Percentiles rank a stretch among this genome's conserved stretches.
Evolutionary conservation across 2,888 invertebrate genomes (phyloP).

Genomic region (Helobdella robusta): DNA sequence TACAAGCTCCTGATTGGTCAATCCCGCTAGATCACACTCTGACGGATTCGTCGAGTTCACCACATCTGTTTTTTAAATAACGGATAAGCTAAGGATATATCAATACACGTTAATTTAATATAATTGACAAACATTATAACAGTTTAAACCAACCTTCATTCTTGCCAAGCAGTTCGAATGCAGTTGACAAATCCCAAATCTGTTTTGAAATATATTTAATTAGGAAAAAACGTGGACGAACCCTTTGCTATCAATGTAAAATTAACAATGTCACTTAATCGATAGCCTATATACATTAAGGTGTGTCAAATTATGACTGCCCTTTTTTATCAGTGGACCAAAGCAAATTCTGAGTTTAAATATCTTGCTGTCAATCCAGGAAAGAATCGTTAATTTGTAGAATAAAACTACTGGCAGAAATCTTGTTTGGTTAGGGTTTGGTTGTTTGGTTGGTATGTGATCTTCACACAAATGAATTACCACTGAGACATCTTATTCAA

Average conservation of each 20-base stretch:
- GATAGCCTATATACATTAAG: too few species aligned
- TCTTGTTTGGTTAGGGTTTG: too few species aligned
- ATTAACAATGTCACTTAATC: too few species aligned
- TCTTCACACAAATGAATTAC: too few species aligned
- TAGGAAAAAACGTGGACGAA: background rate
- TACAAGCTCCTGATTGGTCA: conserved; percentile 79
- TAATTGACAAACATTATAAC: background rate
- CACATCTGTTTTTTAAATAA: background rate
- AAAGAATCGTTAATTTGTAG: too few species aligned
- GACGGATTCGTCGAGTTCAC: background rate
- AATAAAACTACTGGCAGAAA: too few species aligned
- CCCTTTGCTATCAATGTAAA: background rate
- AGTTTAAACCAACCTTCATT: conserved; percentile 25
- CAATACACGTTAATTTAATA: background rate
- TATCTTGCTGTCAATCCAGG: too few species aligned
- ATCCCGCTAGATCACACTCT: conserved; percentile 46
- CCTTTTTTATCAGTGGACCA: too few species aligned
- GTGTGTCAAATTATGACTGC: too few species aligned
- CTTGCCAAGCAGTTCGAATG: conserved; percentile 61
- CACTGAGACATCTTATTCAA: too few species aligned
- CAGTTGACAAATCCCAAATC: conserved; percentile 97
- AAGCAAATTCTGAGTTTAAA: too few species aligned
- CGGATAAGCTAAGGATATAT: background rate
- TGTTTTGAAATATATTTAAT: conserved; percentile 36
- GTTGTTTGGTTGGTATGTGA: too few species aligned